Percentiles rank a stretch among this genome's conserved stretches.
phyloP scores from a whole-genome alignment of 2,888 invertebrate genomes.

The Agonopterix subpropinquella region DNA sequence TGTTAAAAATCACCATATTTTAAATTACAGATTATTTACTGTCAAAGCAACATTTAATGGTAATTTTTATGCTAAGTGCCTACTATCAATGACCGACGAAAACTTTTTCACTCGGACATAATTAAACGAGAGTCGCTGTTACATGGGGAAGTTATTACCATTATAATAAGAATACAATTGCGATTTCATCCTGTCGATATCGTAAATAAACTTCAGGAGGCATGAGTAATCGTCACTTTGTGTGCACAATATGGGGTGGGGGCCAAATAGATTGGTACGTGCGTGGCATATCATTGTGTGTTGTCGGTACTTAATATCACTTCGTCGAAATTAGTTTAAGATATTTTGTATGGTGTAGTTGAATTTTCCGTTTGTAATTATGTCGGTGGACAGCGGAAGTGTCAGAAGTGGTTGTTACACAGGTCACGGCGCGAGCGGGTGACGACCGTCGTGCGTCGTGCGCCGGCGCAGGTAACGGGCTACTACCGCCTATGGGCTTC shows the following conservation, averaged over 20 bases:
- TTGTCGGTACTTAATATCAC: conserved; percentile 25
- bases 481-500: conserved; percentile 44
- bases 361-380: conserved; percentile 70
- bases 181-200: conserved; percentile 65
- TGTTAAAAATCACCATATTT: too few species aligned
- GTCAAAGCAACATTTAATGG: too few species aligned
- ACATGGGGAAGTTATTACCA: conserved; percentile 66
- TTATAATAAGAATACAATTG: conserved; percentile 62
- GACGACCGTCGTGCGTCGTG: conserved; percentile 46
- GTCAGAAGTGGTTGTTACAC: conserved; percentile 56
- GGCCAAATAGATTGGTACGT: conserved; percentile 69
- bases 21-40: too few species aligned
- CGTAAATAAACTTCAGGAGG: conserved; percentile 65
- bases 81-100: too few species aligned
- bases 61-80: too few species aligned
- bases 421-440: conserved; percentile 57
- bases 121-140: conserved; percentile 8
- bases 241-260: conserved; percentile 64
- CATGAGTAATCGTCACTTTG: conserved; percentile 69
- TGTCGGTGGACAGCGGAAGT: conserved; percentile 63
- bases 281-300: conserved; percentile 40
- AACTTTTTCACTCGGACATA: too few species aligned
- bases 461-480: conserved; percentile 49
- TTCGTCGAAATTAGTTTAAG: conserved; percentile 54
- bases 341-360: conserved; percentile 56